Evolutionary conservation across 2,113 vertebrate species (phyloP).

Genomic region (Lagenorhynchus albirostris): DNA sequence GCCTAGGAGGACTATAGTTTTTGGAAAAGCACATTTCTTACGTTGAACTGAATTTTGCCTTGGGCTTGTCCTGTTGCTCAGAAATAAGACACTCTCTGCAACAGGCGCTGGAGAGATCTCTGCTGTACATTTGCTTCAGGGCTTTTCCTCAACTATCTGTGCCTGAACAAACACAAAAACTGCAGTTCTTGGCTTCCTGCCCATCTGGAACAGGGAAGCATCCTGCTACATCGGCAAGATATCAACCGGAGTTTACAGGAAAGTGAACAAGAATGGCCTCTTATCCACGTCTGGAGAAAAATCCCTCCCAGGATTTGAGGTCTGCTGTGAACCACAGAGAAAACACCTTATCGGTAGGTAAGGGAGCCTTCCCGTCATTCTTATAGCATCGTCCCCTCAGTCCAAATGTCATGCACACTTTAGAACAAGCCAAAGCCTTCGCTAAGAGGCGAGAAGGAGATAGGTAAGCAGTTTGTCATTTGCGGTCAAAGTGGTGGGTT

Average conservation of each 20-base stretch:
- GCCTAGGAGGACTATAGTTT: neutral
- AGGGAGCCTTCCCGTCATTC: neutral
- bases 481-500: neutral
- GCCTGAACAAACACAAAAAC: slow-evolving; percentile 62
- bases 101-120: neutral
- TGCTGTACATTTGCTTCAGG: slow-evolving; percentile 55
- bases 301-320: slow-evolving; percentile 24
- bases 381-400: neutral
- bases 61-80: slow-evolving; percentile 47
- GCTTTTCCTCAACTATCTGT: slow-evolving; percentile 40
- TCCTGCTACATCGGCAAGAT: slow-evolving; percentile 63
- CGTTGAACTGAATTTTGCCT: neutral
- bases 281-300: slow-evolving; percentile 33
- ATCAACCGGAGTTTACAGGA: slow-evolving; percentile 46
- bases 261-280: slow-evolving; percentile 64
- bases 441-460: neutral
- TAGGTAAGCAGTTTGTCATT: neutral
- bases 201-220: slow-evolving; percentile 40
- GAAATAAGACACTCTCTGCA: slow-evolving; percentile 42
- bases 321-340: neutral
- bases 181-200: slow-evolving; percentile 53
- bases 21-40: neutral
- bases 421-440: neutral
- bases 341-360: neutral
- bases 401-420: neutral